Base-by-base conservation (phyloP, 2,888 invertebrate genomes). In the Stomorhina lunata region DNA sequence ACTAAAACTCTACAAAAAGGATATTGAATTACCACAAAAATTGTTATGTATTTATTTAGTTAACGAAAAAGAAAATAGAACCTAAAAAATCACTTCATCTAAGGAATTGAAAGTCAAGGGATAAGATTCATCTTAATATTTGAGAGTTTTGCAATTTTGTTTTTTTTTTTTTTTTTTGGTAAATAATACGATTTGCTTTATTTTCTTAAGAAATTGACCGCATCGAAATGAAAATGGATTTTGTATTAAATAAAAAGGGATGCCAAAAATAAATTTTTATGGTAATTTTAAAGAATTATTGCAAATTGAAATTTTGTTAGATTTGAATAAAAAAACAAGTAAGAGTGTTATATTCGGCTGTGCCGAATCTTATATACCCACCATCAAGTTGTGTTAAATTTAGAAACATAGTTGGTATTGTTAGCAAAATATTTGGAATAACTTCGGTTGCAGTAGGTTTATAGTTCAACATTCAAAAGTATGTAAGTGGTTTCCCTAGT, bases 11-110 rank as follows among this genome's bases (percentile, higher is more conserved):
- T 20, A 32, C 7, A 27, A 50, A 45, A 75, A 68, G 66, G 68
- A 80, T 80, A 75, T 75, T 75, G 55, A 80, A 73, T 72, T 66
- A 72, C 66, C 25, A 53, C 61, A 22, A 4, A 66, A 59, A 45
- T 48, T 25, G 20, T 53, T 15, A 43, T 45, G 32, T 20, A n/a
- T 48, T 75, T 43, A 65, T 82, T 81, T 78, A 75, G 50, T 59
- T 50, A 4, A 73, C 27, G 40, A 43, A 4, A 25, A 15, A 53
- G 20, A 50, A 40, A 29, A n/a, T 12, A 7, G 22, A 53, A 27
- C n/a, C n/a, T 48, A 40, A 34, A 63, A 37, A 57, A 45, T 29
- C 76, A 48, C 68, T 50, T 37, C 2, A 61, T 7, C 10, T 69
- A 15, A 48, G 17, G n/a, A 25, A 66, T 37, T 29, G 57, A 4